phyloP scores from a whole-genome alignment of 2,797 vertebrate species.

The Mus minutoides region DNA sequence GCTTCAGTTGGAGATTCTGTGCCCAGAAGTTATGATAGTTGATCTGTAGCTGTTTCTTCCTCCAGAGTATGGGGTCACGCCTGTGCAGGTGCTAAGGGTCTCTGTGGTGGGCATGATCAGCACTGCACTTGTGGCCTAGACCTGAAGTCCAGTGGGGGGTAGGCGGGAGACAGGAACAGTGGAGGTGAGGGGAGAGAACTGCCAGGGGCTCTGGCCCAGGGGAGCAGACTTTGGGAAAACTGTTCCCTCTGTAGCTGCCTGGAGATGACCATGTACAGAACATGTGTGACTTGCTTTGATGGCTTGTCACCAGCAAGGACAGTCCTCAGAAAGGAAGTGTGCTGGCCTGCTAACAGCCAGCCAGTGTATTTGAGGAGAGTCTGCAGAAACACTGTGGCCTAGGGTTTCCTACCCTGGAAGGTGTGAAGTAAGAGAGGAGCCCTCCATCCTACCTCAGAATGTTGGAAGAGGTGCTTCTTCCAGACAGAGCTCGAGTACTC shows the following conservation, averaged over 20 bases:
- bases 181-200: not conserved
- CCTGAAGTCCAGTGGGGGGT: not conserved
- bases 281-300: not conserved
- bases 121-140: not conserved
- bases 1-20: not conserved
- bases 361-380: too few species aligned
- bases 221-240: not conserved
- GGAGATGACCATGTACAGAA: rapidly evolving
- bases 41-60: not conserved
- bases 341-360: rapidly evolving
- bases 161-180: not conserved
- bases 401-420: not conserved
- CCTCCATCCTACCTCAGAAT: not conserved
- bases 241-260: not conserved
- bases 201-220: not conserved
- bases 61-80: not conserved
- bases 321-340: not conserved
- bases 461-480: not conserved
- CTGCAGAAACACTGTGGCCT: not conserved
- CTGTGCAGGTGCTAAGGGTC: not conserved
- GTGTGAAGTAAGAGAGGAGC: not conserved
- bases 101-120: not conserved
- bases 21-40: not conserved
- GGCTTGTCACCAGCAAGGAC: not conserved
- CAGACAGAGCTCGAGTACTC: rapidly evolving